phyloP scores from a whole-genome alignment of 2,888 invertebrate species.

The Isotomurus palustris region DNA sequence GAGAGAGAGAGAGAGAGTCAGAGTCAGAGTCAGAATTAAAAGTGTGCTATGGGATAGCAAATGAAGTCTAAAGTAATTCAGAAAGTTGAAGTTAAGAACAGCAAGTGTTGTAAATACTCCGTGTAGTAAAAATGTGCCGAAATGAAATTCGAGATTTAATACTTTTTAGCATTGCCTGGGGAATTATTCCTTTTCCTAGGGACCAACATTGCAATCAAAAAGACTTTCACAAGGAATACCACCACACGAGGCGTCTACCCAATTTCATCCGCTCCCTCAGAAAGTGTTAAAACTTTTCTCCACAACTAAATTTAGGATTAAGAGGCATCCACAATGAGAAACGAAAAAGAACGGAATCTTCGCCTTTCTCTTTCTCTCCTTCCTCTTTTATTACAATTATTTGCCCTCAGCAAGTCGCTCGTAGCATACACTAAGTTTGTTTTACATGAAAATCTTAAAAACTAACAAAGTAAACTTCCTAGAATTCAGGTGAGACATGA shows the following conservation, averaged over 20 bases:
- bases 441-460: too few species aligned
- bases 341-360: conserved; percentile 24
- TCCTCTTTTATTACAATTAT: conserved; percentile 13
- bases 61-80: conserved; percentile 46
- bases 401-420: conserved; percentile 9
- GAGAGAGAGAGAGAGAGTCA: conserved; percentile 6
- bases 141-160: conserved; percentile 48
- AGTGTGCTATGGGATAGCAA: conserved; percentile 42
- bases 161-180: conserved; percentile 47
- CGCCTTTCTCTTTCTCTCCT: conserved; percentile 10
- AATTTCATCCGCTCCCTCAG: conserved; percentile 40
- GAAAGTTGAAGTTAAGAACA: conserved; percentile 46
- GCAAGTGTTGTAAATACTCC: conserved; percentile 23
- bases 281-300: conserved; percentile 40
- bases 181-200: conserved; percentile 46
- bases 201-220: conserved; percentile 46
- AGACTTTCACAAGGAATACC: conserved; percentile 32
- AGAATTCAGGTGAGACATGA: too few species aligned
- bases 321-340: conserved; percentile 34
- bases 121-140: conserved; percentile 47
- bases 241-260: conserved; percentile 33
- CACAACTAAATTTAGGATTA: conserved; percentile 41
- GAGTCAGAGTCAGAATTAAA: conserved; percentile 17
- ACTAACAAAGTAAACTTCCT: too few species aligned
- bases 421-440: too few species aligned